phyloP scores from a whole-genome alignment of 2,113 vertebrate genomes.

The Morone saxatilis region DNA sequence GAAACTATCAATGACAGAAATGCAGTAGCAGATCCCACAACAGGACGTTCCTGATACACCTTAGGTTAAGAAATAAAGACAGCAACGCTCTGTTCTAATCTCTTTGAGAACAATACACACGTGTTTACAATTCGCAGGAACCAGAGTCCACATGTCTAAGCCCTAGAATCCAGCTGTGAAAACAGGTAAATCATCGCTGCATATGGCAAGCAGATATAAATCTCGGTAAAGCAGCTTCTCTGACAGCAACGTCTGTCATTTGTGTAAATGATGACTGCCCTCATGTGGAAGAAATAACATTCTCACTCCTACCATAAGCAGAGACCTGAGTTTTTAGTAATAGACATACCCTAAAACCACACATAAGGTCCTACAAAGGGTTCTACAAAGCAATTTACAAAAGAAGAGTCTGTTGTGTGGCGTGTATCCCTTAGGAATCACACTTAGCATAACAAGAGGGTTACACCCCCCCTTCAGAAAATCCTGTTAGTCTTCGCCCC shows the following conservation, averaged over 20 bases:
- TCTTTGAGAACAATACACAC: neutral
- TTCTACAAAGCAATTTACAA: neutral
- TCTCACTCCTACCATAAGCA: neutral
- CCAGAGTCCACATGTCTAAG: neutral
- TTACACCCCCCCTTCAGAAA: too few relatives aligned
- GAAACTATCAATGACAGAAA: neutral
- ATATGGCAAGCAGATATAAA: neutral
- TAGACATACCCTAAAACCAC: constrained; percentile 4
- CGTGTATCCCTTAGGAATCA: neutral
- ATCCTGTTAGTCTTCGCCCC: too few relatives aligned
- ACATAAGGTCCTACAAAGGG: neutral
- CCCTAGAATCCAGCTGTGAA: constrained; percentile 37
- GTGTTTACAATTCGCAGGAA: neutral
- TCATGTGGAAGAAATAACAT: constrained; percentile 71
- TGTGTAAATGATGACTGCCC: constrained; percentile 78
- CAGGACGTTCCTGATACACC: neutral
- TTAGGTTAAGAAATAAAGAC: neutral
- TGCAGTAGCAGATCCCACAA: neutral
- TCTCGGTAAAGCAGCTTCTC: neutral
- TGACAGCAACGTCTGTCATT: constrained; percentile 29
- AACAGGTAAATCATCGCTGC: constrained; percentile 28
- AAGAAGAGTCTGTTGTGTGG: neutral
- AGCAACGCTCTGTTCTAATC: neutral
- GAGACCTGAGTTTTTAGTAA: neutral
- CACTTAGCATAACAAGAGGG: constrained; percentile 3